Evolutionary conservation across 2,113 vertebrate genomes (phyloP), one percentile per base, ranked within the genome.

Genomic region (Cynocephalus volans): DNA sequence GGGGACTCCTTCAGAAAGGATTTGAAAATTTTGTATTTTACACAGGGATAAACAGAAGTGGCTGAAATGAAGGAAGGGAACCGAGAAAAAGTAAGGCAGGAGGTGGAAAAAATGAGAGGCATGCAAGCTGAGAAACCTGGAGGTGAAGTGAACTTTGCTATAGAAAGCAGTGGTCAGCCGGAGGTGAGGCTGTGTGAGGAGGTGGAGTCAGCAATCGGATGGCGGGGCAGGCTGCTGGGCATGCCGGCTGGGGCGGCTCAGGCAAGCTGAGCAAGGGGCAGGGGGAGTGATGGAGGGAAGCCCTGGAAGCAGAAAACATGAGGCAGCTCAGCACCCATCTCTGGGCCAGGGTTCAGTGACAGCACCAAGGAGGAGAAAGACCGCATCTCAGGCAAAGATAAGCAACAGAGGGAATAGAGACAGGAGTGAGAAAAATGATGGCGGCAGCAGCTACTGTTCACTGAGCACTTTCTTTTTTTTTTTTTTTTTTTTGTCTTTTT

Each of bases 81-180:
- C 31, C 62, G 70, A 56, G 76, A 60, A 23, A 18, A 11, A 77
- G 56, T 41, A 41, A 95, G 76, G n/a, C 58, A 56, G 33, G 28
- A 62, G n/a, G 21, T 17, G 45, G 64, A 8, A 31, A 24, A 14
- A 8, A 0, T 0, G 1, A 11, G 73, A 28, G 2, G 26, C n/a
- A 54, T 21, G 1, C 19, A 9, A 0, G 15, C 18, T 7, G 56
- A 31, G 9, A 67, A 85, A 45, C 36, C 26, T 19, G 33, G 36
- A 58, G 41, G 73, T 6, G 41, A 21, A 62, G 64, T 31, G 13
- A 9, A 24, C 10, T 12, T 7, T 33, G 7, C 41, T 18, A 2
- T 15, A 8, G 72, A 17, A 31, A 28, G 48, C 28, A 9, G 17
- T 2, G n/a, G 50, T 41, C 26, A 36, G 91, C 88, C n/a, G 8